phyloP scores from a whole-genome alignment of 2,113 vertebrate species.

The Cyphomyrus plagiostoma region DNA sequence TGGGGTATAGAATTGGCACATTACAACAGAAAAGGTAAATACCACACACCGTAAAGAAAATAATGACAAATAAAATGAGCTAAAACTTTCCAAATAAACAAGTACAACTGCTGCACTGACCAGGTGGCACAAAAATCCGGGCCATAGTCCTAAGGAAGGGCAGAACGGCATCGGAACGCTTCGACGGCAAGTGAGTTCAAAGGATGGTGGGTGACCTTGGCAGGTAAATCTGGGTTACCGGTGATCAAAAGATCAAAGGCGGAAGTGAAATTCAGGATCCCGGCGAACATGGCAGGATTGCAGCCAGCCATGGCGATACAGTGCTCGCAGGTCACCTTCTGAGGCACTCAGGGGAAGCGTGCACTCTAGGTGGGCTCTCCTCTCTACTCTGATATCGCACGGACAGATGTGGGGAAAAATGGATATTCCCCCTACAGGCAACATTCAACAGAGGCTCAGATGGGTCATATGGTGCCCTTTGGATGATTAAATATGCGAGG shows the following conservation, averaged over 20 bases:
- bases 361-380: neutral
- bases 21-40: conserved; percentile 16
- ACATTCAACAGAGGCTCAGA: neutral
- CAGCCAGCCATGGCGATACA: neutral
- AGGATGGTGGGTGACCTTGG: neutral
- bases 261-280: neutral
- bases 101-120: neutral
- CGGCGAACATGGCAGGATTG: neutral
- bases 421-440: neutral
- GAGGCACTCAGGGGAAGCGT: neutral
- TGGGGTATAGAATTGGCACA: conserved; percentile 4
- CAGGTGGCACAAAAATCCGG: neutral
- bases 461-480: neutral
- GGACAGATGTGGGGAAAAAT: neutral
- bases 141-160: neutral
- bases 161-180: neutral
- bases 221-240: neutral
- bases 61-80: neutral
- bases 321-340: neutral
- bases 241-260: neutral
- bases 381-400: neutral
- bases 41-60: neutral
- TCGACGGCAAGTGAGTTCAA: neutral
- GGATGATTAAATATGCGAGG: conserved; percentile 2
- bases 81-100: neutral